phyloP scores from a whole-genome alignment of 1,140 invertebrate species.

The Nylanderia fulva region DNA sequence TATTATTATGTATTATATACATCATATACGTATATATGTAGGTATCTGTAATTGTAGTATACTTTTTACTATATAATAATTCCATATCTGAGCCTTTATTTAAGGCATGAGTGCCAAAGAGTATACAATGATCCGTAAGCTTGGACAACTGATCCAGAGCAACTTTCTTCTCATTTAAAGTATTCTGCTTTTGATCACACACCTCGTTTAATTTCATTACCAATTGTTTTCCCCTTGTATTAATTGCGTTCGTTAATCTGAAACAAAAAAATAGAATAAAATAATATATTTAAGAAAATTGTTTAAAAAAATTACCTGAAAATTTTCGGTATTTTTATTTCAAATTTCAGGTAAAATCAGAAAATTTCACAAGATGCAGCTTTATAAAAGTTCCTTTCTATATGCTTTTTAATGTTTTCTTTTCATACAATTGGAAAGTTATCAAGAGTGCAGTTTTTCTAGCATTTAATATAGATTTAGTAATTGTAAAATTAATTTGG shows the following conservation, averaged over 20 bases:
- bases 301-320: too few species aligned
- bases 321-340: too few species aligned
- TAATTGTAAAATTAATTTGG: too few species aligned
- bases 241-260: constrained; percentile 93
- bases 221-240: constrained; percentile 92
- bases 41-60: constrained; percentile 79
- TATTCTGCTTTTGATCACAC: constrained; percentile 93
- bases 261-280: constrained; percentile 60
- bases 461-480: too few species aligned
- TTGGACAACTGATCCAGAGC: constrained; percentile 92
- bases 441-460: too few species aligned
- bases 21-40: not conserved
- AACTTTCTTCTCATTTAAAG: constrained; percentile 93
- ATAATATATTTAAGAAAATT: not conserved
- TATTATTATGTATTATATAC: constrained; percentile 16
- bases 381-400: too few species aligned
- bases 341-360: too few species aligned
- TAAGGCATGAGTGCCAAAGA: constrained; percentile 92
- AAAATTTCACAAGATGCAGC: too few species aligned
- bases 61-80: constrained; percentile 93
- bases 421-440: too few species aligned
- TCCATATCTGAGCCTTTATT: constrained; percentile 93
- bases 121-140: constrained; percentile 94
- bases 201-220: constrained; percentile 92
- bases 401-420: too few species aligned